Evolutionary conservation across 2,888 invertebrate genomes (phyloP), one percentile per base, ranked within the genome.

Genomic region (Nebria brevicollis): DNA sequence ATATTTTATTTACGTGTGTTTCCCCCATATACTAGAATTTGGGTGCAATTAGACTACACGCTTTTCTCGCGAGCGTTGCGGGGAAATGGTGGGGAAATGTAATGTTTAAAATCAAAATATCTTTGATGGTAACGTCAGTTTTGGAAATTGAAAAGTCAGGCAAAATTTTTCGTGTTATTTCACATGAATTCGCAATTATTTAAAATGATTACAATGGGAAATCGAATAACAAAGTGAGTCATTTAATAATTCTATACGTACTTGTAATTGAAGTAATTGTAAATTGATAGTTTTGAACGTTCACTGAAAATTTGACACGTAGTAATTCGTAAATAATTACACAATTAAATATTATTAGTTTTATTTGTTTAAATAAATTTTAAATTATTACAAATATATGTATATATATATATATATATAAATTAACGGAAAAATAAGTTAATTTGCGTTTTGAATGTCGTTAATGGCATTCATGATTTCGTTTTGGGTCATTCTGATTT

Each of bases 161-260:
- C 68, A 11, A 20, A 73, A 73, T 34, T 42, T 41, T n/a, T 41
- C 13, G 73, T 73, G 42, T 68, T n/a, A 73, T 73, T 73, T 34
- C 26, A 41, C 42, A 20, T 73, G 26, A 34, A 73, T 6, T 11
- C 41, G 20, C 73, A 68, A n/a, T n/a, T 72, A 72, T 13, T 64
- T 43, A 75, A 75, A 54, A 75, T 75, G 34, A 13, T 75, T 15
- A 75, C 42, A 75, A 75, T 75, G 75, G 75, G 75, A 15, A 75
- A 75, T 54, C 15, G 25, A 41, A 13, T 75, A 20, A 75, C 11
- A 4, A 75, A 75, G 75, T 75, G 64, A 75, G 75, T 75, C 11
- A 20, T n/a, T 64, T 1, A 6, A 54, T 8, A 54, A 7, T 11
- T 54, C 8, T 54, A 7, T 11, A 54, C 54, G 13, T 54, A 54